Base-by-base conservation (phyloP, 1,140 invertebrate genomes). In the Drosophila micromelanica region DNA sequence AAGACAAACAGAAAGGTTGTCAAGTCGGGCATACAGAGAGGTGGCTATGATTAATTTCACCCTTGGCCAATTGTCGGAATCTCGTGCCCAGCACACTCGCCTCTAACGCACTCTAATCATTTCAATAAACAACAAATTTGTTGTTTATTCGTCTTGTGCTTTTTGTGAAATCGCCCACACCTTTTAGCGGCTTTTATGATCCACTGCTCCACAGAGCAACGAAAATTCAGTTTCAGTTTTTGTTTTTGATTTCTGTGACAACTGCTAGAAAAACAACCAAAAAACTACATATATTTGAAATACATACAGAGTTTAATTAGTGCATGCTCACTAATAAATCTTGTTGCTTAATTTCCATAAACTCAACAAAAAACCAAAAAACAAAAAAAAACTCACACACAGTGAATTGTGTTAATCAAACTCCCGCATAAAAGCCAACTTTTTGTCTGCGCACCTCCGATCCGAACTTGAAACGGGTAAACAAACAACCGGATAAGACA, bases 181-280 rank as follows among this genome's bases (percentile, higher is more conserved):
- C 85, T 85, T 81, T 85, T 90, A 90, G 86, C 85, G 75, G 85
- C 78, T 76, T 90, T 90, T 90, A 90, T 85, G 84, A 89, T 79
- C 73, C 63, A 51, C 64, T 87, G 84, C 78, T 87, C 82, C 84
- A 89, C 82, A 86, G 82, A 86, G 82, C 84, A 76, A 42, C 76
- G 62, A 87, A 56, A 38, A 72, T 60, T 73, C 55, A 65, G 40
- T 72, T 79, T 89, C 60, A 68, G 68, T 69, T 79, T 65, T 73
- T 49, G 51, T 70, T 46, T 15, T 57, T 23, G 3, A 54, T 35
- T 35, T 35, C 61, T 54, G 38, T 86, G 82, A 86, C 79, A 80
- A 72, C 56, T 61, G 64, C 60, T 60, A 64, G 68, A 62, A 76
- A 46, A 48, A 45, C 9, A 56, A 1, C 45, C 12, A 5, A 40